A percentile compares a stretch with the other conserved stretches of the same genome.
Evolutionary conservation across 2,797 vertebrate species (phyloP).

Genomic region (Gallirallus australis): DNA sequence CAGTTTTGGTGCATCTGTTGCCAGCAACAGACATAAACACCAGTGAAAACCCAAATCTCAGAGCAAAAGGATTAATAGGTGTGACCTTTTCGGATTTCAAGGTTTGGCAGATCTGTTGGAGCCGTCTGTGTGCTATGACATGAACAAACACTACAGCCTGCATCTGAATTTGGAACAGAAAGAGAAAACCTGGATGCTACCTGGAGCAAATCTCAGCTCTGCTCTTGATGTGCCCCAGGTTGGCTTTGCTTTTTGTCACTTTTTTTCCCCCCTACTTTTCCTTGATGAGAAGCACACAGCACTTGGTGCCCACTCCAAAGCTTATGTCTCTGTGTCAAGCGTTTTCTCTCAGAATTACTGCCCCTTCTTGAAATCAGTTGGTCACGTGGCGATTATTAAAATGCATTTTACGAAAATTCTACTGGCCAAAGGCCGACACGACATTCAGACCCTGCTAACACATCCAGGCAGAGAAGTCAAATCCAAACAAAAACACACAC

Average conservation of each 20-base stretch:
- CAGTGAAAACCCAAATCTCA: constrained; percentile 64
- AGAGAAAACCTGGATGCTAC: constrained; percentile 44
- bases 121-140: constrained; percentile 42
- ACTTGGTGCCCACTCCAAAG: neutral
- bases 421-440: constrained; percentile 76
- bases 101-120: constrained; percentile 47
- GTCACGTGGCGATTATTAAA: constrained; percentile 65
- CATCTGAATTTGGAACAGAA: constrained; percentile 46
- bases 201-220: constrained; percentile 39
- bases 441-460: constrained; percentile 79
- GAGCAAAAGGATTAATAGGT: constrained; percentile 51
- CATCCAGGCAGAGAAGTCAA: constrained; percentile 78
- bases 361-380: constrained; percentile 54
- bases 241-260: neutral
- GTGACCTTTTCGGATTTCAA: constrained; percentile 59
- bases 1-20: constrained; percentile 74
- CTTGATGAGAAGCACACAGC: constrained; percentile 31
- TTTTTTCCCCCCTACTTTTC: neutral
- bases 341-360: constrained; percentile 56
- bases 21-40: constrained; percentile 77
- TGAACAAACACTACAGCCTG: constrained; percentile 28
- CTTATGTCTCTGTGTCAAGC: neutral
- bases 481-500: constrained; percentile 8
- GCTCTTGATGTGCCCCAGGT: constrained; percentile 11
- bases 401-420: constrained; percentile 74